phyloP scores from a whole-genome alignment of 2,888 invertebrate species.

The Epinotia demarniana region DNA sequence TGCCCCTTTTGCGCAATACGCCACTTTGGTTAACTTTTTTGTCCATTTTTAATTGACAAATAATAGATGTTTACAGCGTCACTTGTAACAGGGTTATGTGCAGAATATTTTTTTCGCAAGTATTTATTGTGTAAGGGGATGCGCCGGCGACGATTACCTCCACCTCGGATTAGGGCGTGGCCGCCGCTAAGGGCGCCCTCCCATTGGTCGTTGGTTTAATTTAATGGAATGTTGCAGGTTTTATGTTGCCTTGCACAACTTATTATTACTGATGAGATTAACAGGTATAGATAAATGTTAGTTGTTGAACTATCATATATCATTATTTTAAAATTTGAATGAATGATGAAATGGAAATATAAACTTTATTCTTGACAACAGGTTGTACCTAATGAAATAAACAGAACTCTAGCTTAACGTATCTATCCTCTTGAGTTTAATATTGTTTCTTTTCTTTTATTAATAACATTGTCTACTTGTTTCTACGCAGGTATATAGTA shows the following conservation, averaged over 20 bases:
- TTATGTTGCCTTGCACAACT: background rate
- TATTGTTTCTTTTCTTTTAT: too few relatives aligned
- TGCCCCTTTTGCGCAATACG: slow-evolving; percentile 10
- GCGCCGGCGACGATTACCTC: background rate
- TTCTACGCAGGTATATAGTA: too few relatives aligned
- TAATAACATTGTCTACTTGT: too few relatives aligned
- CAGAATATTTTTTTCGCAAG: background rate
- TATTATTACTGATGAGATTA: background rate
- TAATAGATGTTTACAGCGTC: background rate
- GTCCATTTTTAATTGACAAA: background rate
- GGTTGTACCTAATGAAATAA: too few relatives aligned
- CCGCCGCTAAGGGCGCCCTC: background rate
- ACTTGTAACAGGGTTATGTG: slow-evolving; percentile 1
- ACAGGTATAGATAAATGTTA: background rate
- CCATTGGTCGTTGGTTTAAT: background rate
- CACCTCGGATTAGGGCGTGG: slow-evolving; percentile 13
- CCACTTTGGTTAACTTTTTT: slow-evolving; percentile 1
- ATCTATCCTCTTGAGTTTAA: too few relatives aligned
- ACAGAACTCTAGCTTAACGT: too few relatives aligned
- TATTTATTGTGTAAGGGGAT: slow-evolving; percentile 17
- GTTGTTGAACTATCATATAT: too few relatives aligned
- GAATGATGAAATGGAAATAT: too few relatives aligned
- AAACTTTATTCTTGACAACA: too few relatives aligned
- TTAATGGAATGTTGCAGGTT: background rate
- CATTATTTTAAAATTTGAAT: too few relatives aligned